A percentile compares a stretch with the other conserved stretches of the same genome.
Conservation (phyloP, 1,140 invertebrate species). For the Nomia melanderi region DNA sequence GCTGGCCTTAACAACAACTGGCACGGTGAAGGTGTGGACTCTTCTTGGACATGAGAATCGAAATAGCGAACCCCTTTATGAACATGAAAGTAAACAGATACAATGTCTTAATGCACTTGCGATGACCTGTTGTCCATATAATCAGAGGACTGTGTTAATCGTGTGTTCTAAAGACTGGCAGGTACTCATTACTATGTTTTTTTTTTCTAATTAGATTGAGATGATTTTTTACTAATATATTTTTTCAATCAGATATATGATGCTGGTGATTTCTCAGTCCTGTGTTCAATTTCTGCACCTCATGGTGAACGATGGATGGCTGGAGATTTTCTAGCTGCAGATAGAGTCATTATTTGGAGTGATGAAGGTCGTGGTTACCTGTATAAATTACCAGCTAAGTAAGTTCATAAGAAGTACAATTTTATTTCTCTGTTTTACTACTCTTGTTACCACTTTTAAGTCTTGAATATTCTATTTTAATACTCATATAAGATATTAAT, state of each 20-base stretch:
- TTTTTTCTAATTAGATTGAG: background rate
- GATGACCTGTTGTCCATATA: slow-evolving; percentile 96
- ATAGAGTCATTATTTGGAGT: slow-evolving; percentile 95
- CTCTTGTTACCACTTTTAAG: background rate
- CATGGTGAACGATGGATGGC: slow-evolving; percentile 95
- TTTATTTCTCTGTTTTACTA: background rate
- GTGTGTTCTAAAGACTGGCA: slow-evolving; percentile 99
- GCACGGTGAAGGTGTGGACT: slow-evolving; percentile 99
- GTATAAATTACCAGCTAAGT: slow-evolving; percentile 97
- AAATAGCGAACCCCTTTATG: slow-evolving; percentile 93
- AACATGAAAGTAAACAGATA: slow-evolving; percentile 99
- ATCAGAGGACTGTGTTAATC: slow-evolving; percentile 97
- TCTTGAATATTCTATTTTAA: slow-evolving; percentile 5
- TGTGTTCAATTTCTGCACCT: slow-evolving; percentile 93
- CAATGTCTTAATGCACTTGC: slow-evolving; percentile 95
- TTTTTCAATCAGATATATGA: slow-evolving; percentile 87
- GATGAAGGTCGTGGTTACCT: slow-evolving; percentile 96
- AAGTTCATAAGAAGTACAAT: slow-evolving; percentile 77
- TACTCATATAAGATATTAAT: slow-evolving; percentile 9
- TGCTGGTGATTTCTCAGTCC: slow-evolving; percentile 95
- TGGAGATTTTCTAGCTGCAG: slow-evolving; percentile 95
- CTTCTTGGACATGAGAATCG: slow-evolving; percentile 93
- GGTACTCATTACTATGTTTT: slow-evolving; percentile 81
- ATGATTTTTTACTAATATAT: slow-evolving; percentile 53
- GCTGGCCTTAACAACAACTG: slow-evolving; percentile 96